Conservation (phyloP, 92 coral and sea anemone genomes). For the Metridium senile region DNA sequence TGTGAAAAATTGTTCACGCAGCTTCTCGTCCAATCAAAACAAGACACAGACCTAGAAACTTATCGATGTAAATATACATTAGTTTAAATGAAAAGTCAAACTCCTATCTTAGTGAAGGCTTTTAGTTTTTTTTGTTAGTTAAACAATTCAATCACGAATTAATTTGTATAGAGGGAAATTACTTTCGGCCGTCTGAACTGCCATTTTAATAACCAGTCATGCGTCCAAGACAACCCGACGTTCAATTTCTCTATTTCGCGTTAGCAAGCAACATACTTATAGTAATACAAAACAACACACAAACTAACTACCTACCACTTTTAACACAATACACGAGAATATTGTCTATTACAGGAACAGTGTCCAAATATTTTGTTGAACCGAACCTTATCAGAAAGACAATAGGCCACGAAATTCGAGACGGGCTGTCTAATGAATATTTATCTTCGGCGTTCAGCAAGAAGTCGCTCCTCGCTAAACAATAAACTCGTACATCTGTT, state of each 20-base stretch:
- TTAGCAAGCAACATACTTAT: no score
- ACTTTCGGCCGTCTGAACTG: neutral
- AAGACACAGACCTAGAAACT: slow-evolving; percentile 15
- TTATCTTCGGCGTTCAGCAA: slow-evolving; percentile 11
- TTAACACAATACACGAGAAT: neutral
- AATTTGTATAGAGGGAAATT: neutral
- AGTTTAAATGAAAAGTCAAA: neutral
- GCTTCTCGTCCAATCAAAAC: slow-evolving; percentile 38
- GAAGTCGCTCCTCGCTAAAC: slow-evolving; percentile 7
- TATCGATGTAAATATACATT: slow-evolving; percentile 23
- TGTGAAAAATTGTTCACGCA: slow-evolving; percentile 13
- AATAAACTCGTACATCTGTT: neutral
- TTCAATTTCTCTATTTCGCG: no score
- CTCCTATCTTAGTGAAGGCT: neutral
- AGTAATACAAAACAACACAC: neutral
- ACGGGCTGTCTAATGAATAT: slow-evolving; percentile 24
- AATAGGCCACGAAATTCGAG: slow-evolving; percentile 24
- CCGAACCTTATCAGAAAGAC: slow-evolving; percentile 14
- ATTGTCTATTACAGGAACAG: neutral
- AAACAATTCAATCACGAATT: neutral
- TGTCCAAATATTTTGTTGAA: slow-evolving; percentile 7
- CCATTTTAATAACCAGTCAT: neutral
- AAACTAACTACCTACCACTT: neutral
- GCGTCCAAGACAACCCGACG: no score
- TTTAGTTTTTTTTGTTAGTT: neutral